Percentiles rank a stretch among this genome's conserved stretches.
These are phyloP conservation scores for Vireo griseus DNA, from an alignment of 2,797 vertebrate genomes.

Conservation along the genomic window DNA sequence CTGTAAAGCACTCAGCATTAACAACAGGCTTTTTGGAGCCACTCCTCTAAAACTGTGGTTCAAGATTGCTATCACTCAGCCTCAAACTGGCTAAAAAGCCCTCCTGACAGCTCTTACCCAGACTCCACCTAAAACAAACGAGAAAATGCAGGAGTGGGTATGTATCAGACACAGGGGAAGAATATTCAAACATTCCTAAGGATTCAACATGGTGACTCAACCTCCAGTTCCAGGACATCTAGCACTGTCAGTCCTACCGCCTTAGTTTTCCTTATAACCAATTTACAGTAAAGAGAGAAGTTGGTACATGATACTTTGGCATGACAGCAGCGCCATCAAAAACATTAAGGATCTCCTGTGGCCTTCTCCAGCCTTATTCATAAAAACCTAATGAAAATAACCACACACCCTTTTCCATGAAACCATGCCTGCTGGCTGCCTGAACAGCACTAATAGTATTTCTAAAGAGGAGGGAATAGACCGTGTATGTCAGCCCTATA, in stretches of 20 bases:
- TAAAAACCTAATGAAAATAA: not conserved
- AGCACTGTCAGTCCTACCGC: not conserved
- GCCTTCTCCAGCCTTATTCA: not conserved
- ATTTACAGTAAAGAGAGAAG: not conserved
- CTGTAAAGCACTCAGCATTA: not conserved
- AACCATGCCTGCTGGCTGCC: not conserved
- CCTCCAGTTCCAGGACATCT: not conserved
- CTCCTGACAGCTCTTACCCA: not conserved
- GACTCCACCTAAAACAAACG: not conserved
- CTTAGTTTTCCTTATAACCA: not conserved
- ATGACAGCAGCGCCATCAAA: not conserved
- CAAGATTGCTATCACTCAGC: not conserved
- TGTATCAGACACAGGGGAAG: not conserved
- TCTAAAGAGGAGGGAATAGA: not conserved
- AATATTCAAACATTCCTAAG: not conserved
- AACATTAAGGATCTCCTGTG: not conserved
- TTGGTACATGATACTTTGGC: not conserved
- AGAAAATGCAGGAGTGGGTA: not conserved
- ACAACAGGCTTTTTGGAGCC: not conserved
- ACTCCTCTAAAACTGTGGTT: not conserved
- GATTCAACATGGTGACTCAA: not conserved
- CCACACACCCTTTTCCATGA: not conserved
- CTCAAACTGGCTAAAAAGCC: not conserved
- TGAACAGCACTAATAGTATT: not conserved
- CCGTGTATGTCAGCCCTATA: not conserved